Evolutionary conservation across 2,888 invertebrate genomes (phyloP).

Genomic region (Sarcophaga variegata): DNA sequence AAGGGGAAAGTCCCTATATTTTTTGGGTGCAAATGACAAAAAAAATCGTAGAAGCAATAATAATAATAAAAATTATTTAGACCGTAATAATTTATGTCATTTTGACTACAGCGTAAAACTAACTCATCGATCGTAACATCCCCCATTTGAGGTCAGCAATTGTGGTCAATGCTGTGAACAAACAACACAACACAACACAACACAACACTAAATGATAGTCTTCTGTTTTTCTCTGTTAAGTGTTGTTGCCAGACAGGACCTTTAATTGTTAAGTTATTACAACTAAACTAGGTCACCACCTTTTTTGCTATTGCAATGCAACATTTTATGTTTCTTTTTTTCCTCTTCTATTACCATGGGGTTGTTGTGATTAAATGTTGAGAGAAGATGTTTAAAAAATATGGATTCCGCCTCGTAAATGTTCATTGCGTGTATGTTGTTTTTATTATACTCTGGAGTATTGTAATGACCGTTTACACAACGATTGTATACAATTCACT

Average conservation of each 20-base stretch:
- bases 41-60: background rate
- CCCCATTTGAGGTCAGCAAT: conserved; percentile 53
- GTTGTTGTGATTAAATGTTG: conserved; percentile 48
- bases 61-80: background rate
- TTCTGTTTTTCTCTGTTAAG: conserved; percentile 12
- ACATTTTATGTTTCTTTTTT: conserved; percentile 35
- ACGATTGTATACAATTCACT: background rate
- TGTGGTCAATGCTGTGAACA: conserved; percentile 63
- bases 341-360: background rate
- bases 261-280: conserved; percentile 64
- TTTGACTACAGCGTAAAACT: background rate
- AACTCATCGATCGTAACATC: conserved; percentile 27
- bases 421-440: conserved; percentile 10
- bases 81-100: conserved; percentile 59
- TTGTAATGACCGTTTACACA: conserved; percentile 35
- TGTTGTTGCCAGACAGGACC: conserved; percentile 29
- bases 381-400: conserved; percentile 33
- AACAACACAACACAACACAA: background rate
- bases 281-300: conserved; percentile 68
- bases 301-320: conserved; percentile 17
- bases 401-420: conserved; percentile 40
- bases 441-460: conserved; percentile 63
- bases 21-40: no score
- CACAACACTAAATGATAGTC: conserved; percentile 20
- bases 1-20: conserved; percentile 56